These are phyloP conservation scores for Pocillopora grandis DNA, from an alignment of 92 coral and sea anemone species.

Conservation along the genomic window DNA sequence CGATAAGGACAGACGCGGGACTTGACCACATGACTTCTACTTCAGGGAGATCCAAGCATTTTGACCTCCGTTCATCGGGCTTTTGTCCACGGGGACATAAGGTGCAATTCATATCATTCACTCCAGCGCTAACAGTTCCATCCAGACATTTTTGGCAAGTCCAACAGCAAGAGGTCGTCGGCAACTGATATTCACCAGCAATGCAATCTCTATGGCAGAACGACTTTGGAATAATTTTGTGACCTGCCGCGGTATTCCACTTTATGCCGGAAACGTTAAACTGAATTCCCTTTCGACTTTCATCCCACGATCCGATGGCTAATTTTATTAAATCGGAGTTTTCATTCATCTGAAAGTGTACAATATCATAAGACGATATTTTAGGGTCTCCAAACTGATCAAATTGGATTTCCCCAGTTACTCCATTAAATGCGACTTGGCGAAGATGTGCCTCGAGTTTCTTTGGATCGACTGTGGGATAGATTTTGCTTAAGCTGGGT, in stretches of 20 bases:
- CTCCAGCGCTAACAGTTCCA: constrained; percentile 43
- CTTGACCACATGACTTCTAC: constrained; percentile 56
- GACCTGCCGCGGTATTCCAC: too few relatives aligned
- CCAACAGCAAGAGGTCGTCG: constrained; percentile 66
- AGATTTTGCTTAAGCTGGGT: constrained; percentile 12
- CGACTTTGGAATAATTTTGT: too few relatives aligned
- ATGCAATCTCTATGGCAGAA: too few relatives aligned
- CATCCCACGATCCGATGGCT: constrained; percentile 69
- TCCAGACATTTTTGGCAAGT: constrained; percentile 57
- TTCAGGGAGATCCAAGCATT: constrained; percentile 56
- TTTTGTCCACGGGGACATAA: constrained; percentile 61
- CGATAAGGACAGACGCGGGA: constrained; percentile 31
- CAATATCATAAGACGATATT: too few relatives aligned
- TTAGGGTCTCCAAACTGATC: too few relatives aligned
- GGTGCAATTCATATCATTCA: constrained; percentile 57
- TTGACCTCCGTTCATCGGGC: constrained; percentile 37
- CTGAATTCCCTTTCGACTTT: not conserved
- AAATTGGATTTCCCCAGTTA: constrained; percentile 53
- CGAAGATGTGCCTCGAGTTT: constrained; percentile 51
- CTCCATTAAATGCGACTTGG: constrained; percentile 57
- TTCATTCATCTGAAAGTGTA: too few relatives aligned
- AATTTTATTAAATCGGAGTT: not conserved
- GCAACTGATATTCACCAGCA: constrained; percentile 58
- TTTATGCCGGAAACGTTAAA: too few relatives aligned
- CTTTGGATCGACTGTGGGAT: constrained; percentile 11